These are phyloP conservation scores for Gnathonemus echidnorhynchus DNA, from an alignment of 2,113 vertebrate genomes.

Conservation along the genomic window DNA sequence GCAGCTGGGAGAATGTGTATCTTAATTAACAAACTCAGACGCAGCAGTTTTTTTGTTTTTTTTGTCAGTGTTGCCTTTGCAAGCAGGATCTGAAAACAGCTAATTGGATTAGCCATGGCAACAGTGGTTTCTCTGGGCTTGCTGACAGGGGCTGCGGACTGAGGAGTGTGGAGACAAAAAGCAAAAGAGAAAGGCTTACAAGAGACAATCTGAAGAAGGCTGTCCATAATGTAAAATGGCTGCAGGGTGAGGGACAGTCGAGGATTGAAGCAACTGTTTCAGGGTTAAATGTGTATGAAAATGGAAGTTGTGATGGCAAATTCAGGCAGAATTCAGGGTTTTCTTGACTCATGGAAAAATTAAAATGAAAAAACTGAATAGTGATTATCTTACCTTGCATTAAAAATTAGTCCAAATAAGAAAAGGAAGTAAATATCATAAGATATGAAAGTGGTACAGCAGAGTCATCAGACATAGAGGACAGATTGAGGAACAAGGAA, in stretches of 20 bases:
- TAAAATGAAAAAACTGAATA: not conserved
- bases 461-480: not conserved
- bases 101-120: slow-evolving; percentile 18
- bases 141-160: not conserved
- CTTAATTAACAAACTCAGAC: slow-evolving; percentile 22
- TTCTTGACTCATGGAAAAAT: not conserved
- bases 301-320: not conserved
- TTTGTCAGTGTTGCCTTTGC: not conserved
- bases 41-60: not conserved
- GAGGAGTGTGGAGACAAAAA: not conserved
- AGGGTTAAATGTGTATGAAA: not conserved
- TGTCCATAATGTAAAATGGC: not conserved
- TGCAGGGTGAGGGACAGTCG: not conserved
- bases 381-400: not conserved
- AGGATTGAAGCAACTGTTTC: not conserved
- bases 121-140: not conserved
- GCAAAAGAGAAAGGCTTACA: not conserved
- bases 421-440: not conserved
- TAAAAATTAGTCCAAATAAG: not conserved
- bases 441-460: not conserved
- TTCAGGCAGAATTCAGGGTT: not conserved
- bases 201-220: not conserved
- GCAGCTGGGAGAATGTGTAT: slow-evolving; percentile 19
- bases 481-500: not conserved
- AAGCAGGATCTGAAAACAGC: slow-evolving; percentile 14